Base-by-base conservation (phyloP, 2,888 invertebrate species). In the Microplitis manilae region DNA sequence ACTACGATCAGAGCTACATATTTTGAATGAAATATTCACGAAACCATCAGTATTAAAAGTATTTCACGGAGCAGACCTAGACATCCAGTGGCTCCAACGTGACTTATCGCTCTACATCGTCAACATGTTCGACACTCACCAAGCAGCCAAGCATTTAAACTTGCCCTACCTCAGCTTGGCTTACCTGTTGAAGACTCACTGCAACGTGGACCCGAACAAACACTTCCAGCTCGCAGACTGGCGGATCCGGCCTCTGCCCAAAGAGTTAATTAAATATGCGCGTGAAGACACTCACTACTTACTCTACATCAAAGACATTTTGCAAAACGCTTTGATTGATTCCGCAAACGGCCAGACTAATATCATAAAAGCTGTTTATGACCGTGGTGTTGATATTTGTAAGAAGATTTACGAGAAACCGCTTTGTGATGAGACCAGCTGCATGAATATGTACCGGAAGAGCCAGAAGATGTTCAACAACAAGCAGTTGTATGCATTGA, bases 111-210 rank as follows among this genome's bases (percentile, higher is more conserved):
- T 99, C 1, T 99, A 99, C 88, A 91, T 99, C 2, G 98, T 99
- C 0, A 98, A 98, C 83, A 93, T 99, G 94, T 98, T 99, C 88
- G 99, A 99, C 90, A 99, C 99, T 0, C 94, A 96, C 87, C 94
- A 95, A 87, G 98, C 98, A 0, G 94, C 97, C 0, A 93, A 94
- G 81, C 91, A 93, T 2, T 91, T 99, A 0, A 92, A 93, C 38
- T 91, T 95, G 79, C 91, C 94, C 0, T 93, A 94, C 15, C 91
- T 95, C 1, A 96, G 97, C 4, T 91, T 97, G 71, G 94, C 96
- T 0, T 94, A 94, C 88, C 91, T 99, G 60, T 91, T 99, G 59
- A 92, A 94, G 84, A 92, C 92, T 73, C 98, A 96, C 88, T 97
- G 98, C 87, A 90, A 93, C 65, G 91, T 97, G 30, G 92, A 94